A percentile compares a stretch with the other conserved stretches of the same genome.
These are phyloP conservation scores for Neomorphus geoffroyi DNA, from an alignment of 2,797 vertebrate species.

Conservation along the genomic window DNA sequence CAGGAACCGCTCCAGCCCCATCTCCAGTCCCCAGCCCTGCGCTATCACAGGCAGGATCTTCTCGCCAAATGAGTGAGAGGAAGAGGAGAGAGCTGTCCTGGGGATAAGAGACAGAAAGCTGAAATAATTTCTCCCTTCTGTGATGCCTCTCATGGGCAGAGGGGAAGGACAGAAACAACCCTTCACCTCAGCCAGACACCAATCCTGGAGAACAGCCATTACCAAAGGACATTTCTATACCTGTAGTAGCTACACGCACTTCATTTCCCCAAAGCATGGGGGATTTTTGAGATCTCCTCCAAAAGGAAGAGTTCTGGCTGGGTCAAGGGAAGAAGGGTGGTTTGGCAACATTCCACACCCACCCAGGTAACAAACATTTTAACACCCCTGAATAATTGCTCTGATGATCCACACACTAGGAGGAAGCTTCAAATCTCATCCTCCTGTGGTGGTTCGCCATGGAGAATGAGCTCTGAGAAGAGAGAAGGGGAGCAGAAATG, in stretches of 20 bases:
- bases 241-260: neutral
- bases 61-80: neutral
- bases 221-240: neutral
- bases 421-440: neutral
- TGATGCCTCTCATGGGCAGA: neutral
- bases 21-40: neutral
- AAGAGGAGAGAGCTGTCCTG: neutral
- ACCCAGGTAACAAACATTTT: neutral
- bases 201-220: neutral
- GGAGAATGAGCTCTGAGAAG: neutral
- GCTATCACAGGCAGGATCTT: accelerated
- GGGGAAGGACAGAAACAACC: neutral
- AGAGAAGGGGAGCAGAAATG: neutral
- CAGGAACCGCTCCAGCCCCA: neutral
- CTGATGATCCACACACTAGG: neutral
- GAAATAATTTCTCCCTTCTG: neutral
- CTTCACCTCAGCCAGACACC: neutral
- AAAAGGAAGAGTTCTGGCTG: neutral
- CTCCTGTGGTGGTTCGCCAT: neutral
- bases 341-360: neutral
- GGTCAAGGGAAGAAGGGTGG: neutral
- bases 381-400: neutral
- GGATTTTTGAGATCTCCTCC: neutral
- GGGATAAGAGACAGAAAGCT: neutral
- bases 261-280: accelerated